Conservation (phyloP, 1,140 invertebrate genomes). For the Eciton burchellii region DNA sequence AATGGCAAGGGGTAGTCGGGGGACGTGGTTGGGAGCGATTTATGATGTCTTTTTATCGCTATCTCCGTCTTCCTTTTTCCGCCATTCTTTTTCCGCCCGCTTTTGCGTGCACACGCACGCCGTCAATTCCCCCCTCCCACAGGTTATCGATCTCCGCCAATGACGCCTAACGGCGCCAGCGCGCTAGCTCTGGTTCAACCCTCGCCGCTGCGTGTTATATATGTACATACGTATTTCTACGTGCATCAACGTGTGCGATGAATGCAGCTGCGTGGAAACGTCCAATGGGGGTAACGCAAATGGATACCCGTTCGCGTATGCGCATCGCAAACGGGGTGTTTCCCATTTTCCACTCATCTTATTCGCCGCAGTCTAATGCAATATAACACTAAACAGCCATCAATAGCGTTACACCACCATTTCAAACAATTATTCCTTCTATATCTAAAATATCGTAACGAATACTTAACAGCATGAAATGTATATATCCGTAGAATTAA, state of each 20-base stretch:
- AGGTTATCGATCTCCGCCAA: slow-evolving; percentile 71
- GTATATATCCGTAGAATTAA: no score
- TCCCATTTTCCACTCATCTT: neutral
- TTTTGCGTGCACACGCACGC: slow-evolving; percentile 60
- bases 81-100: slow-evolving; percentile 59
- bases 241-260: slow-evolving; percentile 54
- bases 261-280: slow-evolving; percentile 51
- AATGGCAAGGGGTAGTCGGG: neutral
- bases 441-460: no score
- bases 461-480: no score
- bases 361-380: neutral
- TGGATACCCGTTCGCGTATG: slow-evolving; percentile 22
- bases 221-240: slow-evolving; percentile 26
- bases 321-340: neutral
- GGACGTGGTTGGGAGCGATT: slow-evolving; percentile 52
- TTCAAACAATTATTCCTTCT: no score
- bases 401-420: neutral
- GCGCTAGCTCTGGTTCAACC: slow-evolving; percentile 47
- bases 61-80: slow-evolving; percentile 60
- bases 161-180: slow-evolving; percentile 72
- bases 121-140: slow-evolving; percentile 50
- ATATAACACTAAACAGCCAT: neutral
- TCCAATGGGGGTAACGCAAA: slow-evolving; percentile 25
- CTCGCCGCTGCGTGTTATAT: neutral
- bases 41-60: slow-evolving; percentile 70